Percentiles rank a stretch among this genome's conserved stretches.
phyloP scores from a whole-genome alignment of 1,140 invertebrate genomes.

The Temnothorax nylanderi region DNA sequence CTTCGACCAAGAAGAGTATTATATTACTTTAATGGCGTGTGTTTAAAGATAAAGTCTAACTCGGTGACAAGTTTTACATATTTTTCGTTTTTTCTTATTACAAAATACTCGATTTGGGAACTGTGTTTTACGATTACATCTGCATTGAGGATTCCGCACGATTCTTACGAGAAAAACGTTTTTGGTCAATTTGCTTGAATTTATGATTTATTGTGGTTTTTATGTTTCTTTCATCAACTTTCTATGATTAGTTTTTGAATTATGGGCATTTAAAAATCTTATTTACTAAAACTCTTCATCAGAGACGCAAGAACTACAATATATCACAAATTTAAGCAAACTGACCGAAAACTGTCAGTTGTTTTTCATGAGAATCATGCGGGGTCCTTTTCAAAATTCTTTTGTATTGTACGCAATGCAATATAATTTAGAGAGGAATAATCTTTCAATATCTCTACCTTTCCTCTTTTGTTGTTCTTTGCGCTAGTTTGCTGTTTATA shows the following conservation, averaged over 20 bases:
- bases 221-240: too few relatives aligned
- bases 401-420: background rate
- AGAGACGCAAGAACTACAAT: too few relatives aligned
- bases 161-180: too few relatives aligned
- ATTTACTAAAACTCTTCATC: too few relatives aligned
- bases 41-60: background rate
- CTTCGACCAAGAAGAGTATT: background rate
- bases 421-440: too few relatives aligned
- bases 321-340: too few relatives aligned
- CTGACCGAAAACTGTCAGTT: too few relatives aligned
- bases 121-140: background rate
- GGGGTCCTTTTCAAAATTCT: background rate
- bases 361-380: too few relatives aligned
- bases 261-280: too few relatives aligned
- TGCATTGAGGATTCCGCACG: background rate
- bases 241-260: too few relatives aligned
- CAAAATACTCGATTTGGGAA: background rate
- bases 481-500: conserved; percentile 7
- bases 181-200: too few relatives aligned
- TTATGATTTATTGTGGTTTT: too few relatives aligned
- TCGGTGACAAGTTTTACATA: background rate
- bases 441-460: background rate
- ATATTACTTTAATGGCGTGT: background rate
- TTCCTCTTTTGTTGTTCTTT: background rate
- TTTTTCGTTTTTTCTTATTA: background rate